Evolutionary conservation across 2,797 vertebrate species (phyloP), one percentile per base, ranked within the genome.

Genomic region (Pempheris klunzingeri): DNA sequence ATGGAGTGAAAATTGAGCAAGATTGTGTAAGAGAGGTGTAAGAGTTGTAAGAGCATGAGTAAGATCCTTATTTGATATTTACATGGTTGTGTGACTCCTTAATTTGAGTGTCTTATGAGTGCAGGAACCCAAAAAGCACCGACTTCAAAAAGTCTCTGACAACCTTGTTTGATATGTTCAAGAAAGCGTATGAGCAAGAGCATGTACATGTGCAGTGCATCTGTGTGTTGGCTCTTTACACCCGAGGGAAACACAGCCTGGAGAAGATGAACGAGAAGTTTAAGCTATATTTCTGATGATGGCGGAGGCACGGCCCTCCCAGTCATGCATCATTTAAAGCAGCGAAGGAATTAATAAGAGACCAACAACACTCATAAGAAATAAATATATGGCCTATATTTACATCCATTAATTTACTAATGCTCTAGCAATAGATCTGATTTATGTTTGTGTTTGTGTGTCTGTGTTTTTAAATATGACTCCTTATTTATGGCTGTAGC

Each of bases 301-400:
- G 65, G 54, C 24, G 7, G 70, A 73, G 52, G 77, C 20, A 20
- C 11, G 2, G 52, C 4, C 1, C 59, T 78, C 71, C 36, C 22
- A 47, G 72, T 71, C 85, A 87, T 93, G 82, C 75, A 90, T 93
- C 80, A 92, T 92, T 93, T 84, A 90, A 87, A 74, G 50, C 54
- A 49, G 58, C 67, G 54, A n/a, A 78, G 47, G 63, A 87, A 81
- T 77, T 86, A 84, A 88, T 87, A 61, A 38, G 49, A 84, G 73
- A 81, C 58, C 65, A 77, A 90, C 74, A 78, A 86, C 34, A 46
- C 47, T 26, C 41, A 54, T 32, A 46, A 64, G 36, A 32, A 67
- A 71, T 68, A n/a, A n/a, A 71, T 72, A 77, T 63, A 70, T 41
- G 17, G 34, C 57, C 44, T 71, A 5, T 54, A 74, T 82, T 86